Evolutionary conservation across 2,113 vertebrate genomes (phyloP), one percentile per base, ranked within the genome.

Genomic region (Odontophorus gujanensis): DNA sequence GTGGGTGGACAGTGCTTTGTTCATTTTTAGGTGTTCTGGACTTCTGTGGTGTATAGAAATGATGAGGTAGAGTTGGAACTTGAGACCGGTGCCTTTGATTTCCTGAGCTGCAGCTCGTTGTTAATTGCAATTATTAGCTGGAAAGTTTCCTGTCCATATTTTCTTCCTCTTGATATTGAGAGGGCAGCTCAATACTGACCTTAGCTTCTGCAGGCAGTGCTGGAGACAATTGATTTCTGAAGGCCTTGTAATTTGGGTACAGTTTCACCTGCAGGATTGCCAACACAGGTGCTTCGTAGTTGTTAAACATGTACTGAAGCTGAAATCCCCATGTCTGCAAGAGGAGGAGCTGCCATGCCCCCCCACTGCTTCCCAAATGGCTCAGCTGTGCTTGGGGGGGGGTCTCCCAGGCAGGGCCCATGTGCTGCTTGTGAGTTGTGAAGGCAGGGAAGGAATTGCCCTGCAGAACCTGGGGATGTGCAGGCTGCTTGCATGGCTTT

Each of bases 401-500:
- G 38, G 26, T 28, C 45, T 57, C 10, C 55, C 30, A 58, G 55
- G 55, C 55, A 58, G 55, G 30, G 30, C 10, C 11, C 32, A 32
- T 8, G 18, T 58, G 13, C 38, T 40, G 65, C n/a, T 42, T 5
- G 24, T 25, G 6, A 12, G 11, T 17, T 20, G 8, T 1, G 17
- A 17, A 32, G 21, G n/a, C 4, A 3, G 45, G n/a, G 50, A 28
- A 28, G 43, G 34, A 19, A n/a, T 36, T 61, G 21, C 42, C 34
- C 21, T 13, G 59, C 7, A 4, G 58, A 48, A 14, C 40, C 51
- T 3, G 1, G 45, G 45, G 6, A 9, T 5, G 9, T 8, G 74
- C 22, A 11, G 65, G 2, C 6, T 2, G 19, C 20, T 40, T 5
- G 13, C 1, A 1, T 0, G 0, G 28, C 14, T 58, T 13, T 42